Evolutionary conservation across 1,140 invertebrate genomes (phyloP).

Genomic region (Trichogramma pretiosum): DNA sequence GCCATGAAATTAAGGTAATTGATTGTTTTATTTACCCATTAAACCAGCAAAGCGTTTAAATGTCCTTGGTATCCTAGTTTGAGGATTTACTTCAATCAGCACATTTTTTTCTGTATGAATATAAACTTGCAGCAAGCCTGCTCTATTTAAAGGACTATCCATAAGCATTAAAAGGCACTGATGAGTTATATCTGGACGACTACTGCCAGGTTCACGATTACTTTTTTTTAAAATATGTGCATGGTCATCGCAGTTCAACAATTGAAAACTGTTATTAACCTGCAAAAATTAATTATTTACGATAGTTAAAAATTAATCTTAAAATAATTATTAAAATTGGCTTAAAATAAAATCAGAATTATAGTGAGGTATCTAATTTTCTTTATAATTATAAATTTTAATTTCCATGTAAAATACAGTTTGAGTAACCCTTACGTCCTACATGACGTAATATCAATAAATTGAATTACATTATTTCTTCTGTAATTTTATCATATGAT

Average conservation of each 20-base stretch:
- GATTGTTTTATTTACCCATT: constrained; percentile 69
- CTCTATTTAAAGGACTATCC: constrained; percentile 90
- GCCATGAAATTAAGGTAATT: constrained; percentile 12
- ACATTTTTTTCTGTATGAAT: constrained; percentile 95
- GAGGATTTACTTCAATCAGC: constrained; percentile 96
- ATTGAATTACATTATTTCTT: too few species aligned
- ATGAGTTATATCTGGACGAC: constrained; percentile 90
- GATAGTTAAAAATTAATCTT: too few species aligned
- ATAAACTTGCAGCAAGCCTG: constrained; percentile 84
- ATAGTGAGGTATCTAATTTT: too few species aligned
- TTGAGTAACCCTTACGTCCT: too few species aligned
- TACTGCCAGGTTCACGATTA: constrained; percentile 72
- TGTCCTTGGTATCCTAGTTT: constrained; percentile 95
- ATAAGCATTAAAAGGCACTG: constrained; percentile 93
- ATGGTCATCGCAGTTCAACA: constrained; percentile 93
- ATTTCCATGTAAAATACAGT: too few species aligned
- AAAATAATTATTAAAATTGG: too few species aligned
- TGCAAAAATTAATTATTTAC: too few species aligned
- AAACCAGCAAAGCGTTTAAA: constrained; percentile 97
- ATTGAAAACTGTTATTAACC: constrained; percentile 79
- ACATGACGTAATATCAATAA: too few species aligned
- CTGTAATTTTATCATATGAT: too few species aligned
- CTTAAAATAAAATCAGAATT: too few species aligned
- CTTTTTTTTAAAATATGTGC: constrained; percentile 72
- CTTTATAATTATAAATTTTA: too few species aligned